These are phyloP conservation scores for Hemiprocne comata DNA, from an alignment of 2,113 vertebrate species.

Conservation along the genomic window DNA sequence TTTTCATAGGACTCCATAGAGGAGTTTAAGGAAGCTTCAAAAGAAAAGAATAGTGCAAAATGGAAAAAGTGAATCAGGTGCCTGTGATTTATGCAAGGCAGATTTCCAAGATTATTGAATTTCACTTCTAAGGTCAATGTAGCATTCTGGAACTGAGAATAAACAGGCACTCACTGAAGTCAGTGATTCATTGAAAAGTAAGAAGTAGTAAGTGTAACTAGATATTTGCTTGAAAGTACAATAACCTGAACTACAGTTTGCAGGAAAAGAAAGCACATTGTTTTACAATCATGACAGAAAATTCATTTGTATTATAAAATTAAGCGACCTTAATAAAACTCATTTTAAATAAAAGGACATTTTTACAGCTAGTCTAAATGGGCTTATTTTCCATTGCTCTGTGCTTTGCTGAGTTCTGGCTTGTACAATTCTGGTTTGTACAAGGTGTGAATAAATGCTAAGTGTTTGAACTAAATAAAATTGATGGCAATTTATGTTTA, in stretches of 20 bases:
- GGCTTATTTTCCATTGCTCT: neutral
- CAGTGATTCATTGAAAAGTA: conserved; percentile 1
- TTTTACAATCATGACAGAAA: neutral
- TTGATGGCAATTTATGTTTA: neutral
- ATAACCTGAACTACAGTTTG: neutral
- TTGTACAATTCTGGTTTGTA: neutral
- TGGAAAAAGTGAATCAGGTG: conserved; percentile 28
- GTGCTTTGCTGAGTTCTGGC: neutral
- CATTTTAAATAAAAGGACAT: neutral
- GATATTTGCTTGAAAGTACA: neutral
- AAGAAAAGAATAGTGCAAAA: neutral
- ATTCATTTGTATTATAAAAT: neutral
- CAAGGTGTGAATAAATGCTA: neutral
- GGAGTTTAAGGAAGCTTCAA: neutral
- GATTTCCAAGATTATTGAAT: conserved; percentile 43
- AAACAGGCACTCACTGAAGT: conserved; percentile 22
- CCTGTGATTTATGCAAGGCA: conserved; percentile 33
- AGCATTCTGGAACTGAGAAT: conserved; percentile 9
- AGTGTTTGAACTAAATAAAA: neutral
- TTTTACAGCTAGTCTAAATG: neutral
- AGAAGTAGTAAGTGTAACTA: neutral
- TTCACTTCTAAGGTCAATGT: conserved; percentile 18
- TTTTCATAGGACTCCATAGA: neutral
- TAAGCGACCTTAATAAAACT: neutral
- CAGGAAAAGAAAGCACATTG: neutral